Evolutionary conservation across 2,797 vertebrate genomes (phyloP).

Genomic region (Chanos chanos): DNA sequence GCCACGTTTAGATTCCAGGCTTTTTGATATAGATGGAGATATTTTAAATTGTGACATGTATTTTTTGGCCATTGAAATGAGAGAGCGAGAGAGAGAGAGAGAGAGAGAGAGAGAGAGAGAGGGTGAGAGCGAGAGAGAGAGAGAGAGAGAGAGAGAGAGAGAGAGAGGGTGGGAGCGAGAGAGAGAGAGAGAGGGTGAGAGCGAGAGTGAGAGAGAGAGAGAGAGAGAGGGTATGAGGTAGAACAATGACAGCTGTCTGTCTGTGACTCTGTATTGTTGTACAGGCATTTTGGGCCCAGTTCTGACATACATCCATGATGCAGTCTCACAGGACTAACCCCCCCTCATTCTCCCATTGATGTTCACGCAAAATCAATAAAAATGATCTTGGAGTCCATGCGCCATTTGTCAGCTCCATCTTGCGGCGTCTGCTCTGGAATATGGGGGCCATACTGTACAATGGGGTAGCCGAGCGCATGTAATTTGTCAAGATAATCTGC

Average conservation of each 20-base stretch:
- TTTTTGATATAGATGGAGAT: no score
- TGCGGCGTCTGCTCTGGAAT: constrained; percentile 81
- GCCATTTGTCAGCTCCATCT: constrained; percentile 83
- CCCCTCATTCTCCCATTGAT: constrained; percentile 49
- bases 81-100: no score
- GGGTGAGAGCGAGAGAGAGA: no score
- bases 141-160: no score
- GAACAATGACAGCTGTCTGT: constrained; percentile 57
- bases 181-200: constrained; percentile 1
- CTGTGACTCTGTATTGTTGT: constrained; percentile 55
- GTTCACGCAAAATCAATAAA: constrained; percentile 84
- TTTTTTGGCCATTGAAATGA: no score
- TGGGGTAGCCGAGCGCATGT: constrained; percentile 81
- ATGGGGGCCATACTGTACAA: constrained; percentile 85
- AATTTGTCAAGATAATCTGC: constrained; percentile 86
- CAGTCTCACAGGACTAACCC: not conserved
- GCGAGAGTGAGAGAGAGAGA: not conserved
- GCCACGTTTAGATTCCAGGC: no score
- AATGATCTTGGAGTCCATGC: constrained; percentile 84
- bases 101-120: no score
- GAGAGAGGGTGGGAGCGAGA: no score
- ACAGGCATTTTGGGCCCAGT: constrained; percentile 33
- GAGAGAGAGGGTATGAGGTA: constrained; percentile 30
- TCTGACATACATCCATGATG: constrained; percentile 60
- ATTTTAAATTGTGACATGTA: no score